These are phyloP conservation scores for Esox masquinongy DNA, from an alignment of 2,797 vertebrate species.

Conservation along the genomic window DNA sequence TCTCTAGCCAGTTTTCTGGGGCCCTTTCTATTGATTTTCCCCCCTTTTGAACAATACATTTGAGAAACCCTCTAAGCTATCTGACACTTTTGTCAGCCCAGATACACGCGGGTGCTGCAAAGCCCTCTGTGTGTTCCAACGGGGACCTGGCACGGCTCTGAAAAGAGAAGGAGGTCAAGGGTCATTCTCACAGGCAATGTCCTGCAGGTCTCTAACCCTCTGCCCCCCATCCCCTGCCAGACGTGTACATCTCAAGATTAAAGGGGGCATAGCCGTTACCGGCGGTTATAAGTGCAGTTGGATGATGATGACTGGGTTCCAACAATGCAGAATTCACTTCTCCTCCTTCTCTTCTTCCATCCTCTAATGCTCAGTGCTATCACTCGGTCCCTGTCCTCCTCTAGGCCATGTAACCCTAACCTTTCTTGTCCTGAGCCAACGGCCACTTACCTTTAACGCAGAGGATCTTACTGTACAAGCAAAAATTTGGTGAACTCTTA, in stretches of 20 bases:
- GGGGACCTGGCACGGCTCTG: constrained; percentile 57
- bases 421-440: constrained; percentile 33
- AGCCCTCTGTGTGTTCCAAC: constrained; percentile 54
- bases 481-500: constrained; percentile 52
- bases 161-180: constrained; percentile 61
- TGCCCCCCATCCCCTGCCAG: constrained; percentile 37
- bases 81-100: constrained; percentile 65
- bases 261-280: constrained; percentile 56
- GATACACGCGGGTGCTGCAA: constrained; percentile 46
- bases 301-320: constrained; percentile 35
- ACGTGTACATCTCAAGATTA: constrained; percentile 66
- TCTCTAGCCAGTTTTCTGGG: constrained; percentile 54
- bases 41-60: constrained; percentile 75
- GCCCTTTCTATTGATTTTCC: constrained; percentile 72
- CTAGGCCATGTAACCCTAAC: neutral
- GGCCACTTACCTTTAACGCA: constrained; percentile 53
- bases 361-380: constrained; percentile 32
- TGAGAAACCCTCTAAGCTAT: constrained; percentile 69
- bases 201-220: constrained; percentile 57
- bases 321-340: constrained; percentile 33
- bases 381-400: constrained; percentile 28
- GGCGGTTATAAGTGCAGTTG: constrained; percentile 41
- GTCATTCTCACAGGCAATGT: constrained; percentile 66
- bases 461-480: constrained; percentile 29
- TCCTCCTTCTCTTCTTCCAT: constrained; percentile 46